These are phyloP conservation scores for Micromussa lordhowensis DNA, from an alignment of 92 coral and sea anemone genomes.

Conservation along the genomic window DNA sequence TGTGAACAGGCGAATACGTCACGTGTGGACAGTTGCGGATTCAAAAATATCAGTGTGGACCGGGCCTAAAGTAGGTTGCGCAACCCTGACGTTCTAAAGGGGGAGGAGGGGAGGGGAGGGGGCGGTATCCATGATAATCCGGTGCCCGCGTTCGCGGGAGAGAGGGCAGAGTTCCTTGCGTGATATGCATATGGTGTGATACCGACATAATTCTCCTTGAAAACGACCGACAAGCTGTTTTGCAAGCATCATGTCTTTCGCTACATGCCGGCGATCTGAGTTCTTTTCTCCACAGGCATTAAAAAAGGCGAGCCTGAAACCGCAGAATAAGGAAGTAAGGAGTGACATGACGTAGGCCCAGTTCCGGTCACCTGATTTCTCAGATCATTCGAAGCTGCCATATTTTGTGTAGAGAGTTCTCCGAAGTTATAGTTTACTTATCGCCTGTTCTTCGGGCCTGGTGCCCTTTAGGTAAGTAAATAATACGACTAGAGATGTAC, in stretches of 20 bases:
- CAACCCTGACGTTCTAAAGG: too few species aligned
- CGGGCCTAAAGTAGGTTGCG: too few species aligned
- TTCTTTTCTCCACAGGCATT: neutral
- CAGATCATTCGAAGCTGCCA: neutral
- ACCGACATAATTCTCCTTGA: neutral
- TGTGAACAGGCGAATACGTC: too few species aligned
- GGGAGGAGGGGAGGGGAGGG: too few species aligned
- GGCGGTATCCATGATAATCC: too few species aligned
- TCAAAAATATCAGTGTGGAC: too few species aligned
- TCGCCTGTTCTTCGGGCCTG: neutral
- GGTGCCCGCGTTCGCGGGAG: too few species aligned
- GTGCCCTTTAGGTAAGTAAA: slow-evolving; percentile 11
- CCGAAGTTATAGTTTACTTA: neutral
- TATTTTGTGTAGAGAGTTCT: neutral
- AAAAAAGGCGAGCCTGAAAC: too few species aligned
- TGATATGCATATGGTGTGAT: too few species aligned
- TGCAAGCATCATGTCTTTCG: neutral
- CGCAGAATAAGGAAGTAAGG: neutral
- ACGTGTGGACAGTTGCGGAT: too few species aligned
- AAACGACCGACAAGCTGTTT: neutral
- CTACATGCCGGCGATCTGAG: neutral
- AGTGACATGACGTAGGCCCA: slow-evolving; percentile 3
- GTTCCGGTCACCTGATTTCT: slow-evolving; percentile 7
- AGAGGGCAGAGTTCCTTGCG: too few species aligned
- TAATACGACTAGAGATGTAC: neutral